A percentile compares a stretch with the other conserved stretches of the same genome.
These are phyloP conservation scores for Labeo rohita DNA, from an alignment of 2,113 vertebrate genomes.

Conservation along the genomic window DNA sequence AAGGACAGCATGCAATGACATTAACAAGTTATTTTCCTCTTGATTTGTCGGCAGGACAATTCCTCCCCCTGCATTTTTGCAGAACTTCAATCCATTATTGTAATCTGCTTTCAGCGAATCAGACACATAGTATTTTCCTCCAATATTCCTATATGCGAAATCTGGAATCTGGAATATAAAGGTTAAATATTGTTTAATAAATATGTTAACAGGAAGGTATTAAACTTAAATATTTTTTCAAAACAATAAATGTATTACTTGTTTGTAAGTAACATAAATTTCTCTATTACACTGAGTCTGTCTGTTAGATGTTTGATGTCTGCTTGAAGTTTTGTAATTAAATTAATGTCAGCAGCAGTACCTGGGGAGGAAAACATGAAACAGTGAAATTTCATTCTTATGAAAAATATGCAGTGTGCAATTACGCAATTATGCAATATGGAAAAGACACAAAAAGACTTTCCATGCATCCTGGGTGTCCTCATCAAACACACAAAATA, in stretches of 20 bases:
- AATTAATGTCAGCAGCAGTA: not conserved
- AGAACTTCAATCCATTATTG: not conserved
- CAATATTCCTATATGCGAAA: conserved; percentile 2
- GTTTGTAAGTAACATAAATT: not conserved
- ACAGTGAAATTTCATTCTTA: too few relatives aligned
- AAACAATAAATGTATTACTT: not conserved
- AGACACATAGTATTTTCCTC: conserved; percentile 12
- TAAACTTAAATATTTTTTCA: not conserved
- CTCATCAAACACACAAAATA: too few relatives aligned
- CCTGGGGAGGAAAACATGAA: not conserved
- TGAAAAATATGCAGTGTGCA: too few relatives aligned
- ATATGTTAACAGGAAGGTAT: too few relatives aligned
- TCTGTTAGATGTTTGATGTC: not conserved
- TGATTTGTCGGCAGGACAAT: conserved; percentile 35
- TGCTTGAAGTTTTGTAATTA: not conserved
- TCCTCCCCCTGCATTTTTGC: not conserved
- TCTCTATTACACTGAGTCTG: not conserved
- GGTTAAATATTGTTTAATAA: too few relatives aligned
- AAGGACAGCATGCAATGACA: not conserved
- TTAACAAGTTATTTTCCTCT: conserved; percentile 34
- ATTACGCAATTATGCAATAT: too few relatives aligned
- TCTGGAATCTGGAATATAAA: too few relatives aligned
- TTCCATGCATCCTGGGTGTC: too few relatives aligned
- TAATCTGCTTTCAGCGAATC: not conserved
- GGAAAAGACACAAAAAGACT: too few relatives aligned